phyloP scores from a whole-genome alignment of 2,113 vertebrate species.

The Cranoglanis bouderius region DNA sequence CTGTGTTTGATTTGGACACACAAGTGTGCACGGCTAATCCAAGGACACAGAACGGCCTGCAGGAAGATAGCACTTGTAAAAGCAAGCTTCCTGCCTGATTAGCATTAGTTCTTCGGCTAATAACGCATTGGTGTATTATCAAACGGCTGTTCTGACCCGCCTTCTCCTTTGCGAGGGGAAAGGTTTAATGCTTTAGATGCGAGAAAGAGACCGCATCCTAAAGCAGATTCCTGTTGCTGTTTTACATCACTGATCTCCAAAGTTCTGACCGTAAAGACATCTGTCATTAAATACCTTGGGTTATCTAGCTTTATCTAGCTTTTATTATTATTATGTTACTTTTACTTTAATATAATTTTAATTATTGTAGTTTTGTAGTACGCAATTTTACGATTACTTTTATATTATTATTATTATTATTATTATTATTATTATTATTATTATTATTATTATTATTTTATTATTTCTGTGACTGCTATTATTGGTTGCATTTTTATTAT shows the following conservation, averaged over 20 bases:
- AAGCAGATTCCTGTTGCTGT: neutral
- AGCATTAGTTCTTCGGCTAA: conserved; percentile 58
- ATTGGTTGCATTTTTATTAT: neutral
- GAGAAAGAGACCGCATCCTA: neutral
- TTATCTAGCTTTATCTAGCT: neutral
- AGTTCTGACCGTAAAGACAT: neutral
- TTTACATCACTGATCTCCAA: neutral
- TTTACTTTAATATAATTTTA: neutral
- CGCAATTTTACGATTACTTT: neutral
- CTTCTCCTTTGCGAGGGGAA: conserved; percentile 9
- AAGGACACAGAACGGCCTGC: conserved; percentile 63
- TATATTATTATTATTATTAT: no score
- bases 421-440: neutral
- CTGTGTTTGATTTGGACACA: conserved; percentile 74
- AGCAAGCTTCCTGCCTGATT: conserved; percentile 64
- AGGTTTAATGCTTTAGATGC: conserved; percentile 7
- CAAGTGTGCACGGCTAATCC: conserved; percentile 63
- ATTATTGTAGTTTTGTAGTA: neutral
- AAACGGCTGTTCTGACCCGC: conserved; percentile 36
- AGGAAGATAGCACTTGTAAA: conserved; percentile 69
- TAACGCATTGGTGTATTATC: conserved; percentile 56
- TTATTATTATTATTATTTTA: no score
- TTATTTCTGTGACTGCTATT: no score
- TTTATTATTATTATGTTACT: neutral
- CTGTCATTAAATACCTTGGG: neutral